Conservation (phyloP, 2,888 invertebrate species). For the Andrena fulva region DNA sequence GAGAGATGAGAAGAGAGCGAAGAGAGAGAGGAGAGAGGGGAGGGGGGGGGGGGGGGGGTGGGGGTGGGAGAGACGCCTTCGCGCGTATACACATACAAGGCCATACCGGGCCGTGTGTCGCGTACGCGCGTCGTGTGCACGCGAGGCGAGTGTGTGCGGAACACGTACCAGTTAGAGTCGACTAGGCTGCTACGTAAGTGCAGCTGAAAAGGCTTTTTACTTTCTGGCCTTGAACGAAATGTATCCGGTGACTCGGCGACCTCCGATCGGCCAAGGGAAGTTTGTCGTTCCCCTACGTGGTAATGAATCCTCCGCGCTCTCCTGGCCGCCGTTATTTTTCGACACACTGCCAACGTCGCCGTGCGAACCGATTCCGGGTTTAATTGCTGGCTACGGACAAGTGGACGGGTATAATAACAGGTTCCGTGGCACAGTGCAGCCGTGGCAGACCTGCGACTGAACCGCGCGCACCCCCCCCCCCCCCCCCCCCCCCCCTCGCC, state of each 20-base stretch:
- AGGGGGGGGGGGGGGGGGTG: slow-evolving; percentile 8
- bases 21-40: slow-evolving; percentile 21
- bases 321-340: slow-evolving; percentile 59
- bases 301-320: slow-evolving; percentile 53
- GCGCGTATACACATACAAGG: slow-evolving; percentile 62
- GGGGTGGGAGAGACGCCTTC: slow-evolving; percentile 57
- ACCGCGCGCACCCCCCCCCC: slow-evolving; percentile 17
- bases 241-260: slow-evolving; percentile 82
- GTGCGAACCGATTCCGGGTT: slow-evolving; percentile 35
- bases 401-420: slow-evolving; percentile 40
- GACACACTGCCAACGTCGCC: slow-evolving; percentile 26
- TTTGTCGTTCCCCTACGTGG: slow-evolving; percentile 54
- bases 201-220: slow-evolving; percentile 84
- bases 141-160: slow-evolving; percentile 68
- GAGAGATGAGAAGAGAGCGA: slow-evolving; percentile 47
- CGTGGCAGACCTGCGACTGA: slow-evolving; percentile 19
- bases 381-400: slow-evolving; percentile 40
- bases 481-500: slow-evolving; percentile 23
- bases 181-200: slow-evolving; percentile 76
- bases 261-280: slow-evolving; percentile 61
- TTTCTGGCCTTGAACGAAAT: slow-evolving; percentile 84
- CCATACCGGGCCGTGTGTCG: slow-evolving; percentile 42
- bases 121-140: slow-evolving; percentile 74
- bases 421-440: slow-evolving; percentile 11
- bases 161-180: slow-evolving; percentile 73